Evolutionary conservation across 2,888 invertebrate genomes (phyloP), one percentile per base, ranked within the genome.

Genomic region (Dynastes hyllus): DNA sequence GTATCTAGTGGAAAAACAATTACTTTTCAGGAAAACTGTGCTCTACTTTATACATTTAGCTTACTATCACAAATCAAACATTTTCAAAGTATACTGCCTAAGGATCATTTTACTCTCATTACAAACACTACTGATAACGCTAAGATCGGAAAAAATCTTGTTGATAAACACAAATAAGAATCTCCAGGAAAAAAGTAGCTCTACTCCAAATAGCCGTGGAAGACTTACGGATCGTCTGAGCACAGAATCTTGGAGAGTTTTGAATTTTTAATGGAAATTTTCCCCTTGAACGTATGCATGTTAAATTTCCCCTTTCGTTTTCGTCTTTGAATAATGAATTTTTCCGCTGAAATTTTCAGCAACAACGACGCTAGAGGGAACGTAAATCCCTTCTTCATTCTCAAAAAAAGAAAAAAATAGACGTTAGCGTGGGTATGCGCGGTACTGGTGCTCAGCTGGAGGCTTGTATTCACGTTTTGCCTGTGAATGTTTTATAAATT

Each of bases 211-310:
- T 2, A 32, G 4, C 32, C 5, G 32, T 0, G 5, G 32, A 2
- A 37, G 5, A 37, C 16, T 22, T 22, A 22, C 55, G 55, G 55
- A 22, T 4, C 55, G 1, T 13, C n/a, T 55, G 22, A 11, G 11
- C 45, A 45, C 45, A 11, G 8, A 45, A 45, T 45, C 45, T 8
- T 45, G 45, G 45, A 61, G 2, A 5, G 9, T 9, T 9, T 2
- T 61, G 61, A 61, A 61, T 61, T 61, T 61, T 61, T 61, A 61
- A 61, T 61, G 6, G 61, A 61, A 61, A 61, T 61, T 22, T 22
- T 9, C 6, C 61, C 61, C 29, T 27, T 27, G 11, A 61, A 27
- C 22, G 9, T 27, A 61, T 16, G 11, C 22, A 61, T 61, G 22
- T 29, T 6, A 16, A 22, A 22, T 11, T 11, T 11, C 8, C 29